Conservation (phyloP, 2,888 invertebrate genomes). For the Phaedon cochleariae region DNA sequence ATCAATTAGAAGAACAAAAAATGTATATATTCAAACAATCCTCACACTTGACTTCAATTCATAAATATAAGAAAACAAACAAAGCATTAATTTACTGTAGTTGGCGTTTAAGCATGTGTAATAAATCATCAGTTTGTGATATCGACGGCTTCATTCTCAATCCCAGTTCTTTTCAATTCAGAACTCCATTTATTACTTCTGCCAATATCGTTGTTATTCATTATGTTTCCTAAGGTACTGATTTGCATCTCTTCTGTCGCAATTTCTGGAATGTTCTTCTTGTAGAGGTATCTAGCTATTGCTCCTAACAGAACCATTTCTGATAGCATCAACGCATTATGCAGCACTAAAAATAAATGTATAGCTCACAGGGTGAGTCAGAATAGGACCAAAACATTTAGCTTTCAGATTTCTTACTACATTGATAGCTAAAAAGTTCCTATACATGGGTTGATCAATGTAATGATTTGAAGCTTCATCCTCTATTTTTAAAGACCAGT, state of each 20-base stretch:
- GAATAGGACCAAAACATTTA: neutral
- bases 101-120: too few relatives aligned
- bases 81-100: too few relatives aligned
- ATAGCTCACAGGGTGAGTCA: too few relatives aligned
- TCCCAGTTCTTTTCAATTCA: neutral
- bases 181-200: slow-evolving; percentile 32
- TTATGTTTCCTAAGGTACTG: slow-evolving; percentile 43
- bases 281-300: slow-evolving; percentile 72
- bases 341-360: slow-evolving; percentile 68
- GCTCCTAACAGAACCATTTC: slow-evolving; percentile 75
- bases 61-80: too few relatives aligned
- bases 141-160: neutral
- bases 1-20: too few relatives aligned
- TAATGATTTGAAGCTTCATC: too few relatives aligned
- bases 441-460: too few relatives aligned
- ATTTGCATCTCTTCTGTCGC: slow-evolving; percentile 25
- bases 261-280: slow-evolving; percentile 57
- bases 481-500: too few relatives aligned
- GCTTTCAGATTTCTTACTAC: too few relatives aligned
- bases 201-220: slow-evolving; percentile 28
- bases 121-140: neutral
- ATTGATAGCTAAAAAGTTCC: too few relatives aligned
- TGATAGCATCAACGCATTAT: slow-evolving; percentile 71
- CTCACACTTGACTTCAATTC: too few relatives aligned
- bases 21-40: too few relatives aligned